phyloP scores from a whole-genome alignment of 2,797 vertebrate species.

The Hafferia zeledoni region DNA sequence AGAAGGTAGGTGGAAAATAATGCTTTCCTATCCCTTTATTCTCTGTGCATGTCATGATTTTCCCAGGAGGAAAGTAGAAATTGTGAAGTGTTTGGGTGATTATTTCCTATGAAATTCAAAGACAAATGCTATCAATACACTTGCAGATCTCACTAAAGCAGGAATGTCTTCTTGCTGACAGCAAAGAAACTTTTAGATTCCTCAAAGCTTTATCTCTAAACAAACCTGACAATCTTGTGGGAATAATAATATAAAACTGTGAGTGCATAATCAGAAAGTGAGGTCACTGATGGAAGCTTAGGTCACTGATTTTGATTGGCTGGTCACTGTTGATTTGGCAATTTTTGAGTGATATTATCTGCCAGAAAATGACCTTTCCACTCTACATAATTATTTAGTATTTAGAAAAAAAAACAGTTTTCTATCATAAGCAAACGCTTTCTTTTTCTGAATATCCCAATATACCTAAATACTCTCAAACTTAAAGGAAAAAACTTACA shows the following conservation, averaged over 20 bases:
- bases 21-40: conserved; percentile 51
- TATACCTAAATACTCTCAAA: neutral
- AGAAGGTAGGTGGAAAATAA: conserved; percentile 78
- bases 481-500: neutral
- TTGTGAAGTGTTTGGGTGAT: conserved; percentile 61
- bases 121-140: conserved; percentile 70
- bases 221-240: neutral
- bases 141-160: conserved; percentile 65
- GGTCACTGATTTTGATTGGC: neutral
- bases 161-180: conserved; percentile 58
- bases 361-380: neutral
- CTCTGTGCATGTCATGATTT: conserved; percentile 31
- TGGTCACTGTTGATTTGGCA: neutral
- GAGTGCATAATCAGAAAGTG: conserved; percentile 24
- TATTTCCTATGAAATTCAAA: conserved; percentile 74
- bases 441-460: neutral
- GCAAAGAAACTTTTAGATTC: conserved; percentile 62
- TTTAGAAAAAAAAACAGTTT: neutral
- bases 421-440: neutral
- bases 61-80: conserved; percentile 65
- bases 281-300: conserved; percentile 10
- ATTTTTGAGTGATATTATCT: neutral
- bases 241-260: conserved; percentile 22
- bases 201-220: conserved; percentile 62
- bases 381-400: neutral